Conservation (phyloP, 2,888 invertebrate species). For the Limnephilus rhombicus region DNA sequence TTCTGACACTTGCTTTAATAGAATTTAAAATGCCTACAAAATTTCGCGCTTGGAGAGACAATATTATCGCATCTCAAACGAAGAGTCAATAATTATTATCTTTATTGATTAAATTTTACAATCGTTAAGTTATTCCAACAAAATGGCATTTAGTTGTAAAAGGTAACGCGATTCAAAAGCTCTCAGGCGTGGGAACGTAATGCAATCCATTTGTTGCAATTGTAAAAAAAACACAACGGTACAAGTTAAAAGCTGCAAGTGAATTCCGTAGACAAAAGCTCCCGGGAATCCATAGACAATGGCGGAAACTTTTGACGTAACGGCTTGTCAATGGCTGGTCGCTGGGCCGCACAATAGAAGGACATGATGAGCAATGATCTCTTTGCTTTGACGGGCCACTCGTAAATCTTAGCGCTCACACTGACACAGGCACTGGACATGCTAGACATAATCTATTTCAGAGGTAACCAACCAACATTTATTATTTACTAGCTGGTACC, state of each 20-base stretch:
- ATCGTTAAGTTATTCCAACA: background rate
- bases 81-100: too few relatives aligned
- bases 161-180: background rate
- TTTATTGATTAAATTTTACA: too few relatives aligned
- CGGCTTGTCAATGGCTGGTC: slow-evolving; percentile 34
- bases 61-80: too few relatives aligned
- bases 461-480: background rate
- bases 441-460: background rate
- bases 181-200: slow-evolving; percentile 42
- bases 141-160: background rate
- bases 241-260: slow-evolving; percentile 32
- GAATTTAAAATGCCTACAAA: too few relatives aligned
- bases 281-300: slow-evolving; percentile 26
- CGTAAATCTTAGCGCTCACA: slow-evolving; percentile 59
- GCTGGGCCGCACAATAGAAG: slow-evolving; percentile 55
- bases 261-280: slow-evolving; percentile 39
- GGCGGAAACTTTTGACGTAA: slow-evolving; percentile 49
- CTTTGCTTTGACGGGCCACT: slow-evolving; percentile 54
- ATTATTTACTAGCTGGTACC: too few relatives aligned
- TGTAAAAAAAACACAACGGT: slow-evolving; percentile 27
- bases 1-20: too few relatives aligned
- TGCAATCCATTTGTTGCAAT: background rate
- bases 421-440: background rate
- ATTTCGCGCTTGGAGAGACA: too few relatives aligned
- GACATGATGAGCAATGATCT: slow-evolving; percentile 64